Evolutionary conservation across 2,113 vertebrate species (phyloP), one percentile per base, ranked within the genome.

Genomic region (Urocolius indicus): DNA sequence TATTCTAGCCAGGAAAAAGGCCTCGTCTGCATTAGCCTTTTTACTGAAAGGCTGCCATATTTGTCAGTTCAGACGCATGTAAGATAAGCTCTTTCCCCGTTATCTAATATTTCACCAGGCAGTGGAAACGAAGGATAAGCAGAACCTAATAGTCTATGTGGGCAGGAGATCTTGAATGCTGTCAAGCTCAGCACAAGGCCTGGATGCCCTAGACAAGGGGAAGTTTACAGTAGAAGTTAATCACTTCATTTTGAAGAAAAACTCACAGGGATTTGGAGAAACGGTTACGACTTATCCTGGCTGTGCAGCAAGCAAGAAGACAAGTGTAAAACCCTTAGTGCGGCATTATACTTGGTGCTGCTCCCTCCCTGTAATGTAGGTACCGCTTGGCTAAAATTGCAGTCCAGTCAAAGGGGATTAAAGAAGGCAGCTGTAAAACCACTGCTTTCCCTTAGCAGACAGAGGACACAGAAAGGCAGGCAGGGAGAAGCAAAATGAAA

Each of bases 41-140:
- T 96, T 83, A 91, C 87, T 95, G 95, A 97, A 97, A 96, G 95
- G 93, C 94, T 97, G 96, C 97, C 95, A 88, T 96, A 95, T 97
- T 97, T 98, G 97, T 98, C 97, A 97, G 95, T 92, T 96, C 95
- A 97, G 96, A 97, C 77, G 20, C 88, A 22, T 91, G 88, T 94
- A 87, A 95, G 97, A 97, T 97, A 97, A 97, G 96, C 95, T 96
- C 96, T 93, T 93, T 95, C 84, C 90, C 95, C n/a, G 55, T 98
- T 98, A 98, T 98, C 98, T 97, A 97, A 87, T 97, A 97, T 98
- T 98, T 98, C 95, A 96, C 95, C 94, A 97, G 95, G 97, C 96
- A 93, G 96, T 94, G 95, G 95, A 96, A 97, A 94, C 78, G 95
- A 96, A 97, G 98, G 97, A 97, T 96, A 97, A 98, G 95, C 96